phyloP scores from a whole-genome alignment of 2,888 invertebrate species.

The Epicampocera succincta region DNA sequence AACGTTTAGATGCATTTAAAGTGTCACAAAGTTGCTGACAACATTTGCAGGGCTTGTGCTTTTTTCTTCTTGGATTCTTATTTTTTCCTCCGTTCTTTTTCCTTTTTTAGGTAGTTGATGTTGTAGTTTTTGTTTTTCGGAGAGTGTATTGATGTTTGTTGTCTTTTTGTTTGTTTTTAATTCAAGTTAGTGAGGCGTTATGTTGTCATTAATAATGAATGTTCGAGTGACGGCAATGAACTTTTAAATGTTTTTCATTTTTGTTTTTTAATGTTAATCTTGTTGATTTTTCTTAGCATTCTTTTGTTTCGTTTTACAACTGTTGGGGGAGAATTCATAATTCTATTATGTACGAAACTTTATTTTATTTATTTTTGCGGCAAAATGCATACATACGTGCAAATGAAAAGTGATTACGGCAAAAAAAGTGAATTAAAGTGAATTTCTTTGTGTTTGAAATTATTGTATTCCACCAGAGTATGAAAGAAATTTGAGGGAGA shows the following conservation, averaged over 20 bases:
- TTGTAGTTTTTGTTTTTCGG: conserved; percentile 52
- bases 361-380: conserved; percentile 14
- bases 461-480: background rate
- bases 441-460: background rate
- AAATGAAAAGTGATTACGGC: conserved; percentile 32
- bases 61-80: background rate
- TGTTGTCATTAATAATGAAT: conserved; percentile 80
- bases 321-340: conserved; percentile 46
- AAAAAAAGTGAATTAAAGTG: background rate
- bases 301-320: conserved; percentile 40
- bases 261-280: conserved; percentile 4
- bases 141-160: conserved; percentile 65
- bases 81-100: conserved; percentile 8
- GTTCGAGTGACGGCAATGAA: conserved; percentile 80
- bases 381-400: conserved; percentile 35
- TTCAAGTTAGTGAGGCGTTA: conserved; percentile 67
- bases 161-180: conserved; percentile 30
- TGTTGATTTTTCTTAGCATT: conserved; percentile 30
- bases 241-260: conserved; percentile 78
- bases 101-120: conserved; percentile 33
- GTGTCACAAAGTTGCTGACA: conserved; percentile 52
- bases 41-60: conserved; percentile 19
- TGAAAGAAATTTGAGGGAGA: background rate
- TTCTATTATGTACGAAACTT: conserved; percentile 37
- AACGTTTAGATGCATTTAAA: conserved; percentile 5